Base-by-base conservation (phyloP, 1,140 invertebrate genomes). In the Arctopsyche grandis region DNA sequence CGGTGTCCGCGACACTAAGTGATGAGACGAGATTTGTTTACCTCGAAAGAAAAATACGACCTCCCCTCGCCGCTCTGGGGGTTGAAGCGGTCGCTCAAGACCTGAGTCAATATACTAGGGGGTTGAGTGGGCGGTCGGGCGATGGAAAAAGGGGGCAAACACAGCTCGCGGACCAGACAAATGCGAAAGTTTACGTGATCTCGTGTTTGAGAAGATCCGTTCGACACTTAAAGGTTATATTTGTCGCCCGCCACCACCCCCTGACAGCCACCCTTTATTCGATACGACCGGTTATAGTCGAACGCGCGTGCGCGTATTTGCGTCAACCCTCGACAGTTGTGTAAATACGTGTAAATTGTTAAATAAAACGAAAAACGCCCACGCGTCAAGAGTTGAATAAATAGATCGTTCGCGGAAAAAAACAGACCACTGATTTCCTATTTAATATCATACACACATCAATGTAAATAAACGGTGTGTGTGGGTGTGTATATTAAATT, bases 21-120 rank as follows among this genome's bases (percentile, higher is more conserved):
- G 81, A 82, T 82, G 81, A 80, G 76, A 76, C 77, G 79, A 80
- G 78, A 82, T 82, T 82, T 82, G 81, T 82, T 82, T 82, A 78
- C 78, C 63, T 46, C 78, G 60, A 80, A 82, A 82, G 79, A 82
- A 82, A 82, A 82, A 82, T 80, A 82, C 75, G 77, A 58, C 38
- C 19, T 26, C 12, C 22, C 38, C 69, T 44, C n/a, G 69, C 14
- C n/a, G 69, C 14, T 1, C 19, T 19, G 60, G 60, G 14, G 60
- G 60, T 66, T 12, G 60, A 10, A 21, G 60, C 16, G 12, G 19
- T 66, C 60, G 60, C 60, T 66, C 60, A 12, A 12, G 24, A 12
- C 48, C 71, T 48, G 48, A 56, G 46, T 74, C 71, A 74, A 74
- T 46, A 74, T 44, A 22, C 63, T 10, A 52, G 63, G n/a, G n/a